Percentiles rank a stretch among this genome's conserved stretches.
phyloP scores from a whole-genome alignment of 2,888 invertebrate species.

The Drosophila dives region DNA sequence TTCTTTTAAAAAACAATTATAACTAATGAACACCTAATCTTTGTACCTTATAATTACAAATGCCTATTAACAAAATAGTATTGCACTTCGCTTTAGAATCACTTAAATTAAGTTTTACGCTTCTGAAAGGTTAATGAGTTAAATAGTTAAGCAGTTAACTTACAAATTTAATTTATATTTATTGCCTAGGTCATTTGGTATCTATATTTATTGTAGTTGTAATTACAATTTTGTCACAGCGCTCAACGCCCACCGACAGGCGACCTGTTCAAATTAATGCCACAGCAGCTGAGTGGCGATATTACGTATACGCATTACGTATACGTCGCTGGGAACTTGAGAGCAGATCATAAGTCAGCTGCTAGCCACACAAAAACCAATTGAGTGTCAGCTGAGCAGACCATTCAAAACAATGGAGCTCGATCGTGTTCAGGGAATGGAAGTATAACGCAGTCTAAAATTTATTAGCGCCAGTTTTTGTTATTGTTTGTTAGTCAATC shows the following conservation, averaged over 20 bases:
- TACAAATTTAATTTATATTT: conserved; percentile 47
- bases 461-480: conserved; percentile 58
- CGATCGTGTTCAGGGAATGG: neutral
- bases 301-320: conserved; percentile 61
- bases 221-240: conserved; percentile 50
- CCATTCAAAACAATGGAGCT: conserved; percentile 55
- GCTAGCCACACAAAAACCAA: conserved; percentile 49
- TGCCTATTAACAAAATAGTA: neutral
- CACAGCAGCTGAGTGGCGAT: conserved; percentile 18
- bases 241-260: conserved; percentile 51
- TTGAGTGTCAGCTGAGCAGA: conserved; percentile 48
- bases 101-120: neutral
- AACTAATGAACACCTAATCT: neutral
- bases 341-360: conserved; percentile 46
- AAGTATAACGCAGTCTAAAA: conserved; percentile 44
- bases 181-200: conserved; percentile 52
- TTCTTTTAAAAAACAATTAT: neutral
- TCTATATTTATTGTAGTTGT: conserved; percentile 47
- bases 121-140: conserved; percentile 12
- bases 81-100: neutral
- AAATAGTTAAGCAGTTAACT: conserved; percentile 26
- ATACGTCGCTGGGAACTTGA: conserved; percentile 31
- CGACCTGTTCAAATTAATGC: conserved; percentile 39
- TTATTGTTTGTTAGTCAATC: conserved; percentile 17
- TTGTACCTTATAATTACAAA: neutral